phyloP scores from a whole-genome alignment of 1,140 invertebrate genomes.

The Marisa cornuarietis region DNA sequence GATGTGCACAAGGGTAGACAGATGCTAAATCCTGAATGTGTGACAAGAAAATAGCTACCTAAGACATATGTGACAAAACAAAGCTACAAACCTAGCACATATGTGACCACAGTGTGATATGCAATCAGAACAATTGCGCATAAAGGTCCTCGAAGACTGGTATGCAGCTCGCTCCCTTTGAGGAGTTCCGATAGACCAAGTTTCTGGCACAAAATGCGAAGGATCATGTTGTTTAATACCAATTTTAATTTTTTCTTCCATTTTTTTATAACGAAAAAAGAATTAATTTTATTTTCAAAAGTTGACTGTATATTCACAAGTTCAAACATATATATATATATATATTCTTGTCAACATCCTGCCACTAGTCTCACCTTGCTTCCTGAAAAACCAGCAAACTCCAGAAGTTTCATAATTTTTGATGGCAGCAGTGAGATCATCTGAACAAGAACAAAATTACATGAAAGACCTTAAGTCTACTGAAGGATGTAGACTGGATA shows the following conservation, averaged over 20 bases:
- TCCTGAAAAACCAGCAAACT: conserved; percentile 95
- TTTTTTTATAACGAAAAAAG: too few species aligned
- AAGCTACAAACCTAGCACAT: conserved; percentile 73
- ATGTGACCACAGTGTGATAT: conserved; percentile 86
- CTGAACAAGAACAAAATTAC: conserved; percentile 58
- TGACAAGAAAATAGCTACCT: background rate
- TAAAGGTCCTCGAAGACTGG: conserved; percentile 84
- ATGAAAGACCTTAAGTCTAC: too few species aligned
- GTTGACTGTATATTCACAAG: background rate
- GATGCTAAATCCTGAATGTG: background rate
- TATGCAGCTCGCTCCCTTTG: conserved; percentile 74
- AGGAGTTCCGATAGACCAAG: conserved; percentile 79
- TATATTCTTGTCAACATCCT: background rate
- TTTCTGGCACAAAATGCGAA: conserved; percentile 28
- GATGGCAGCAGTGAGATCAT: conserved; percentile 92
- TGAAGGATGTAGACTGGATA: too few species aligned
- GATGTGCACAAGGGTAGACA: background rate
- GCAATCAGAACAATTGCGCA: conserved; percentile 84
- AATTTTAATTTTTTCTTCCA: too few species aligned
- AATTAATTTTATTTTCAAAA: too few species aligned
- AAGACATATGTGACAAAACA: conserved; percentile 23
- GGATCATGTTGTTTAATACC: too few species aligned
- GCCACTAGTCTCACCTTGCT: conserved; percentile 77
- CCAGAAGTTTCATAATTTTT: conserved; percentile 85
- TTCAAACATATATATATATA: too few species aligned